Conservation (phyloP, 37 sponge, comb jelly and placozoan genomes). For the Corticium candelabrum region DNA sequence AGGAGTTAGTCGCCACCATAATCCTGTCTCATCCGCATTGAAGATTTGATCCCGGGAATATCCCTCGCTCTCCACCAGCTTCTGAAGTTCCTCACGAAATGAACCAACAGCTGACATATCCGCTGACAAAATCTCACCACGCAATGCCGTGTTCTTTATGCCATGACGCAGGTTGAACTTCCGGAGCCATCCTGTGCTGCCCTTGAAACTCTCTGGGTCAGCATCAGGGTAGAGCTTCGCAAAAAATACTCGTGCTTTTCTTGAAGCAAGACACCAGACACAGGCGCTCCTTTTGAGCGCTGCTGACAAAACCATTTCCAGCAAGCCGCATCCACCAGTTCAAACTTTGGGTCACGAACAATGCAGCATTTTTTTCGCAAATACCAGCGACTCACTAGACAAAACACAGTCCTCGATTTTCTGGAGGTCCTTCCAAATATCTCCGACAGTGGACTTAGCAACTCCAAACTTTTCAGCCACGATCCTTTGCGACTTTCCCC, state of each 20-base stretch:
- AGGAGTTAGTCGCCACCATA: not conserved
- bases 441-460: slow-evolving; percentile 24
- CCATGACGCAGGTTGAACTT: slow-evolving; percentile 32
- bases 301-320: slow-evolving; percentile 28
- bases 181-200: slow-evolving; percentile 27
- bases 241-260: slow-evolving; percentile 15
- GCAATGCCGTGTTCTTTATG: slow-evolving; percentile 9
- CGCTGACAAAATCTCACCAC: slow-evolving; percentile 26
- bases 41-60: not conserved
- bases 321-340: slow-evolving; percentile 25
- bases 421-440: slow-evolving; percentile 26
- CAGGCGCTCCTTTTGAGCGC: slow-evolving; percentile 29
- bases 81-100: not conserved
- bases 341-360: slow-evolving; percentile 12
- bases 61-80: not conserved
- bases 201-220: slow-evolving; percentile 9
- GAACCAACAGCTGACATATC: not conserved
- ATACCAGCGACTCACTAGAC: slow-evolving; percentile 10
- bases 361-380: slow-evolving; percentile 27
- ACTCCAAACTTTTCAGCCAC: slow-evolving; percentile 14
- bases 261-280: slow-evolving; percentile 22
- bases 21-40: slow-evolving; percentile 1
- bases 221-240: slow-evolving; percentile 14
- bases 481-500: slow-evolving; percentile 23
- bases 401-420: slow-evolving; percentile 15